Base-by-base conservation (phyloP, 2,113 vertebrate species). In the Poeciliopsis retropinna region DNA sequence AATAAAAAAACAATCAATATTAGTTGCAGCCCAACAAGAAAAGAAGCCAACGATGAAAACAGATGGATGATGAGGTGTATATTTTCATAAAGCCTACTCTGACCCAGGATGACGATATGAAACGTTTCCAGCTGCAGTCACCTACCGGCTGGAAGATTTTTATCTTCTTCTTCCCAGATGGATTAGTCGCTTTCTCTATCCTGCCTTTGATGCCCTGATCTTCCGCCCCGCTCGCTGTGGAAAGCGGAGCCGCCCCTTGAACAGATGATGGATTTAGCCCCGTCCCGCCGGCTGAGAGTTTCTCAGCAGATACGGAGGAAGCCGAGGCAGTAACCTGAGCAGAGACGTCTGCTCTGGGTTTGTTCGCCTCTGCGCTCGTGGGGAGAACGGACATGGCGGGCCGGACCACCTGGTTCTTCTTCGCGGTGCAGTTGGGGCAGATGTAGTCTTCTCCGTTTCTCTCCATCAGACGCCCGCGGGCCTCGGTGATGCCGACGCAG, bases 121-220 rank as follows among this genome's bases (percentile, higher is more conserved):
- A 66, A 39, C 0, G 22, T 31, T 32, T 17, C 9, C 28, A 60
- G 30, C 34, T 78, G 15, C 17, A 57, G 67, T 14, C 70, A 91
- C 92, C 54, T 93, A 99, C 98, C 90, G 98, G 98, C 81, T 99
- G 97, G 94, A 99, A 99, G 92, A 99, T 99, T 95, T 99, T 99
- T 7, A 99, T 97, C 78, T 98, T 99, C 90, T 98, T 99, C 93
- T 99, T 99, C 67, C 98, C 97, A 62, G 96, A 99, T 30, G 98
- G 98, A 89, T 98, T 96, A 17, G 95, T 95, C 27, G 98, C 96
- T 80, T 99, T 99, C 92, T 99, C 98, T 85, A 99, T 99, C 79
- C 98, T 95, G 71, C 98, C 98, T 93, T 99, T 99, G 84, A 99
- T 99, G 17, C 98, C 98, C 84, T 95, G 90, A 91, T 99, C 97